Evolutionary conservation across 2,797 vertebrate genomes (phyloP), one percentile per base, ranked within the genome.

Genomic region (Sebastes ruberrimus): DNA sequence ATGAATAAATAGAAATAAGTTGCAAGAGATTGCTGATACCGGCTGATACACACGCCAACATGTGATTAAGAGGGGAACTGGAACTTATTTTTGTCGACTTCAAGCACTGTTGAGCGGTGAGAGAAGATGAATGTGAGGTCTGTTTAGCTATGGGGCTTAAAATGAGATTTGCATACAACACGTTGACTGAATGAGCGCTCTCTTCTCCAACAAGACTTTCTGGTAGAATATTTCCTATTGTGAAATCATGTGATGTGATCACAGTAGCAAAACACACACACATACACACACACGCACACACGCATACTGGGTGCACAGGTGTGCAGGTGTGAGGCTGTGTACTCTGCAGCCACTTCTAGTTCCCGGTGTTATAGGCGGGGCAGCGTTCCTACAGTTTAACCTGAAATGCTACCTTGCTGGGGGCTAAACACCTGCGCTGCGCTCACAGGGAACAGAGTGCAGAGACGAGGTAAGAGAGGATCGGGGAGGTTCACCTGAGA

Each of bases 341-440:
- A 60, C 85, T 90, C 80, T 83, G 84, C 3, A 38, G 83, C 81
- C 76, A 88, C 91, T 73, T 90, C 72, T 62, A 68, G 86, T 91
- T 93, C 85, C 78, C 66, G 52, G 72, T 73, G 83, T 27, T 16
- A 53, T 84, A 87, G 94, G 94, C 59, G 93, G 92, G 92, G 94
- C 91, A 56, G 90, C 87, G 85, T 92, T 93, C 86, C 90, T 89
- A 90, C 92, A 82, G 93, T 93, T 94, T 90, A 93, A 94, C 93
- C 92, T 93, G 93, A 93, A 94, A 92, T 94, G 87, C 82, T 88
- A 84, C 92, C 80, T 94, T 59, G 94, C 93, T 94, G 84, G 91
- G 90, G 92, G 94, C 93, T 91, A 93, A 95, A 95, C 95, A 95
- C 95, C 95, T 95, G 94, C 38, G 61, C 78, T 74, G 70, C 81